Base-by-base conservation (phyloP, 2,888 invertebrate species). In the Ectemnius continuus region DNA sequence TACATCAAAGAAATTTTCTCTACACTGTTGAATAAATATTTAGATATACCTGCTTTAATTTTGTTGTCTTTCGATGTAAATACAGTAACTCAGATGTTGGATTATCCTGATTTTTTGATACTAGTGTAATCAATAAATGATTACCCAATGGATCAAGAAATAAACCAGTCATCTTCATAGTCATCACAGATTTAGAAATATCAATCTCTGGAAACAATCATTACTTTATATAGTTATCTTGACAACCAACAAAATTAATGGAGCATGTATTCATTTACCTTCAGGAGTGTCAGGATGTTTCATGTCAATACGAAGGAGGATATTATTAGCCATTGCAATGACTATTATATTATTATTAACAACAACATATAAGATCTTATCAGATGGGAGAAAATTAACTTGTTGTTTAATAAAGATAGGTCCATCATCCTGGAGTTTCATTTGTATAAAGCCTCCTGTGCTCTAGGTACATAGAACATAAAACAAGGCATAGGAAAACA, bases 341-440 rank as follows among this genome's bases (percentile, higher is more conserved):
- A 96, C 95, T 67, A 98, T 92, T 88, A 95, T 95, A 89, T 97
- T 97, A 87, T 95, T 97, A 46, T 95, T 94, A 5, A 97, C 96
- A 2, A 94, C 94, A 69, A 97, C 93, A 88, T 97, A 96, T 2
- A 95, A 94, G 78, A 98, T 95, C 75, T 94, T 93, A 83, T 95
- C 95, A 0, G 95, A 93, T 0, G 98, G 96, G 73, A 94, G 94
- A 79, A 97, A 94, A 84, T 95, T 95, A 91, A 97, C 95, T 90
- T 95, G 95, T 79, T 96, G 94, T 90, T 96, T 97, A 46, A 94
- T 95, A 90, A 98, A 98, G 90, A 98, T 97, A 8, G 97, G 97
- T 18, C 94, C 93, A 80, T 96, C 96, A 84, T 95, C 95, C 84
- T 94, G 94, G 20, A 94, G 87, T 71, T 92, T 92, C 92, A 93